Conservation (phyloP, 2,888 invertebrate genomes). For the Monoplex corrugatus region DNA sequence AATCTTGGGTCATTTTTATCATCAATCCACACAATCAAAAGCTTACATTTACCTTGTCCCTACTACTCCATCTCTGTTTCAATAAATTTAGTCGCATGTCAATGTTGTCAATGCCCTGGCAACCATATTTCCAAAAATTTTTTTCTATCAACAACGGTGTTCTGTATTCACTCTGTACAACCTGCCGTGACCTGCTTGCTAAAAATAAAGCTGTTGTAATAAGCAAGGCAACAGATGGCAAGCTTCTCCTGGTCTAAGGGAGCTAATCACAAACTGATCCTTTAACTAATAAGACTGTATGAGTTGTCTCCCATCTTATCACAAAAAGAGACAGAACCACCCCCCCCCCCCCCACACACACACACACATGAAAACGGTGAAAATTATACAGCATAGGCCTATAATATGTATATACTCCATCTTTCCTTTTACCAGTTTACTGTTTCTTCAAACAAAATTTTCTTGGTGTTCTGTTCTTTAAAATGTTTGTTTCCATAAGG, state of each 20-base stretch:
- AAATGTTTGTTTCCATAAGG: too few species aligned
- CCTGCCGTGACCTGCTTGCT: not conserved
- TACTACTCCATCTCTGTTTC: not conserved
- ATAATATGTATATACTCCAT: too few species aligned
- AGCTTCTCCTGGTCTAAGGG: not conserved
- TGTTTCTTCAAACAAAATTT: too few species aligned
- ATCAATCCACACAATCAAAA: not conserved
- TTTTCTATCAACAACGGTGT: not conserved
- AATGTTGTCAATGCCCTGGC: too few species aligned
- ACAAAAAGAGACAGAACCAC: too few species aligned
- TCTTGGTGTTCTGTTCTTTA: too few species aligned
- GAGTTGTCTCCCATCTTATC: not conserved
- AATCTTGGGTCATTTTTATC: not conserved
- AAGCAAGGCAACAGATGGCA: too few species aligned
- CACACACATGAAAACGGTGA: too few species aligned
- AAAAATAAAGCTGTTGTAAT: conserved; percentile 9
- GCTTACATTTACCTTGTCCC: not conserved
- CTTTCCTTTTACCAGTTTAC: too few species aligned
- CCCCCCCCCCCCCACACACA: too few species aligned
- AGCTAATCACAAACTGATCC: not conserved
- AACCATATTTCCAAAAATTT: not conserved
- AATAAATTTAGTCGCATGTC: not conserved
- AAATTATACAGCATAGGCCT: too few species aligned
- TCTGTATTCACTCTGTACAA: not conserved
- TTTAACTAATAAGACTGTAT: not conserved